Percentiles rank a stretch among this genome's conserved stretches.
These are phyloP conservation scores for Yponomeuta sedellus DNA, from an alignment of 2,888 invertebrate genomes.

Conservation along the genomic window DNA sequence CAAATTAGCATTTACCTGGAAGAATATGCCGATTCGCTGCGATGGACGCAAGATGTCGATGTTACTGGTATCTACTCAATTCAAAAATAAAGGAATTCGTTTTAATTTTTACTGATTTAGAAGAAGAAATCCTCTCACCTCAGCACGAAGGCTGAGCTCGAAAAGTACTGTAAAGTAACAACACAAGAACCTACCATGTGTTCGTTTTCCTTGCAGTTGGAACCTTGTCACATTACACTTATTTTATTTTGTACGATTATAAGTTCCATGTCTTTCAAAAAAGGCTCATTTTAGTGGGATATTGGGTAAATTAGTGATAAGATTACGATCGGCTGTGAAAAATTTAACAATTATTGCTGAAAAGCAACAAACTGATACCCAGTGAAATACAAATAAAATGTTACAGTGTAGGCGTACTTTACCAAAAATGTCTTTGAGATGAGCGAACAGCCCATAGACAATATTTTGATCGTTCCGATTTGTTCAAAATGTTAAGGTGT, in stretches of 20 bases:
- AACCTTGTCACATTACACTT: slow-evolving; percentile 1
- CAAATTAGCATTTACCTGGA: background rate
- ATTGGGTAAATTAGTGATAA: background rate
- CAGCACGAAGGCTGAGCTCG: slow-evolving; percentile 2
- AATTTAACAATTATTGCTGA: background rate
- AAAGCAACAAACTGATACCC: background rate
- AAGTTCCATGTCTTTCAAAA: background rate
- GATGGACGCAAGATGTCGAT: background rate
- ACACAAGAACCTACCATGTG: background rate
- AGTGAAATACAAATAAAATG: background rate
- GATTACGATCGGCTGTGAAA: background rate
- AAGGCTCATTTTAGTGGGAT: background rate
- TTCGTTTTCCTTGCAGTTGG: background rate
- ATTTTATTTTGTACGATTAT: background rate
- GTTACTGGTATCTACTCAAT: background rate
- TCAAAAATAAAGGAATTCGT: background rate
- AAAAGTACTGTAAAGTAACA: slow-evolving; percentile 5
- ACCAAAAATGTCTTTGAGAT: background rate
- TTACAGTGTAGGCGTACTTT: background rate
- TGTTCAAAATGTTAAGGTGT: background rate
- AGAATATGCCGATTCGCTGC: background rate
- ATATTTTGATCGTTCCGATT: background rate
- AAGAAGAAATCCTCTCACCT: background rate
- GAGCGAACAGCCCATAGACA: background rate
- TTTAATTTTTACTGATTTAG: background rate